These are phyloP conservation scores for Cosmopolites sordidus DNA, from an alignment of 2,888 invertebrate species.

Conservation along the genomic window DNA sequence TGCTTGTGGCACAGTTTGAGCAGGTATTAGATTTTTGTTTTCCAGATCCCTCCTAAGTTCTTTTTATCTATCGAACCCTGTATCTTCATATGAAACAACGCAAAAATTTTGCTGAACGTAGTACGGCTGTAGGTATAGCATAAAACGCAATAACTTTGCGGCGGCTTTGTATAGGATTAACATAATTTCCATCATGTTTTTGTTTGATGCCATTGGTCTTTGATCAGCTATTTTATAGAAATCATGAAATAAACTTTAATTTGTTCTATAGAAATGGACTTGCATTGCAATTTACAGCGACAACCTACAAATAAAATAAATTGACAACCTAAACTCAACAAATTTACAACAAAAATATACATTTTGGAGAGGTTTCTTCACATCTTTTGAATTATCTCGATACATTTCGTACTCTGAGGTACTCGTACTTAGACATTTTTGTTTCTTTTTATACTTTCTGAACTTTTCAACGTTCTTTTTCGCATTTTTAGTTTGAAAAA, in stretches of 20 bases:
- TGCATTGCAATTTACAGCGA: no score
- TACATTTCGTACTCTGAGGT: constrained; percentile 4
- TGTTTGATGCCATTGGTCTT: no score
- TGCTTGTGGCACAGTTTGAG: no score
- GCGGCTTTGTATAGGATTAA: neutral
- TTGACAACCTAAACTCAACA: constrained; percentile 2
- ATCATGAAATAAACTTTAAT: no score
- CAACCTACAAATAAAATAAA: constrained; percentile 2
- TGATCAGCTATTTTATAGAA: no score
- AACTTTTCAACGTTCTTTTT: neutral
- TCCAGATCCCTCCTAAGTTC: constrained; percentile 3
- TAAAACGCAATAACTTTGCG: no score
- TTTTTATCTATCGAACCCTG: constrained; percentile 12
- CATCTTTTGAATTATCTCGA: constrained; percentile 5
- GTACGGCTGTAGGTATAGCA: constrained; percentile 6
- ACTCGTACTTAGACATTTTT: constrained; percentile 11
- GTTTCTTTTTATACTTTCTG: no score
- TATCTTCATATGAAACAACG: no score
- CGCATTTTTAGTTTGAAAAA: constrained; percentile 6
- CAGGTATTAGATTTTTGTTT: no score
- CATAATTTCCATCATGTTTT: constrained; percentile 10
- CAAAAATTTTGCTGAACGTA: no score
- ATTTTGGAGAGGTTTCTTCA: no score
- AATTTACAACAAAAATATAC: constrained; percentile 2
- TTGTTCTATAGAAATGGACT: no score